Percentiles rank a stretch among this genome's conserved stretches.
Evolutionary conservation across 2,888 invertebrate species (phyloP).

Genomic region (Venustoraphidia nigricollis): DNA sequence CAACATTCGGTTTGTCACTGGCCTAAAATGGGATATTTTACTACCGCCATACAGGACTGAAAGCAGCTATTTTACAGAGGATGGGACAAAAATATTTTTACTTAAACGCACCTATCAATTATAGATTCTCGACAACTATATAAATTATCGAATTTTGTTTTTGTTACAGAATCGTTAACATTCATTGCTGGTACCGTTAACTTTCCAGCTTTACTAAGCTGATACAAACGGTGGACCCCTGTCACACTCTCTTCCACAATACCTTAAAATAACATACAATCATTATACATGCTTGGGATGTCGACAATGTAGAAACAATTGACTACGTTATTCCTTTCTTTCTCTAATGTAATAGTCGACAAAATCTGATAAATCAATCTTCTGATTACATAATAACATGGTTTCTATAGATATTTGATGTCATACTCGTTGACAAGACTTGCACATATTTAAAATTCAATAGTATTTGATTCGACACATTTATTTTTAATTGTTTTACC

Average conservation of each 20-base stretch:
- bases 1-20: no score
- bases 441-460: no score
- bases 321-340: no score
- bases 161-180: slow-evolving; percentile 95
- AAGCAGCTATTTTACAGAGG: background rate
- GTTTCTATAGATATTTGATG: no score
- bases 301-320: background rate
- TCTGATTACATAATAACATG: no score
- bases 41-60: no score
- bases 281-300: background rate
- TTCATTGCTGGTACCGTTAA: slow-evolving; percentile 95
- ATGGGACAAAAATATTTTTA: slow-evolving; percentile 18
- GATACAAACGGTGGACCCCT: slow-evolving; percentile 93
- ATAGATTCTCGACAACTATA: slow-evolving; percentile 91
- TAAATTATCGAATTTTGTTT: slow-evolving; percentile 94
- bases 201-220: slow-evolving; percentile 87
- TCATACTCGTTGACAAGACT: no score
- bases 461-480: no score
- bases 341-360: no score
- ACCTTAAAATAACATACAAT: slow-evolving; percentile 33
- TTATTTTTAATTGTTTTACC: slow-evolving; percentile 27
- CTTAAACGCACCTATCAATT: slow-evolving; percentile 51
- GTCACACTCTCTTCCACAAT: slow-evolving; percentile 97
- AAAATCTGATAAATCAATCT: no score
- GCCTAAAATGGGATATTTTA: no score